Conservation (phyloP, 2,888 invertebrate genomes). For the Drosophila picticornis region DNA sequence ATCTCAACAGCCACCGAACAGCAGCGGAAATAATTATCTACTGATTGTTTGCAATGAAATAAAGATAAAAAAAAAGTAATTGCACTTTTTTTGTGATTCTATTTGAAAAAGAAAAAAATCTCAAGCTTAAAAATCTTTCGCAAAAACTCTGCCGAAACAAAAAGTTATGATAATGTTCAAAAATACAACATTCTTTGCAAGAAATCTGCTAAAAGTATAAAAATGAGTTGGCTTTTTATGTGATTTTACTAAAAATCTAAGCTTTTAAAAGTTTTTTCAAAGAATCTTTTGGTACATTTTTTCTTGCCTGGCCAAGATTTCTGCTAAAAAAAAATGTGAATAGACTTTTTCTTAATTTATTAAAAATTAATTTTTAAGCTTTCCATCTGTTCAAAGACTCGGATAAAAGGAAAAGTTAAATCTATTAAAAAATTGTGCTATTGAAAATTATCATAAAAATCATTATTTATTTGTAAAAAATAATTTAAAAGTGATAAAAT, state of each 20-base stretch:
- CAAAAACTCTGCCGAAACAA: background rate
- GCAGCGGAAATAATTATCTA: background rate
- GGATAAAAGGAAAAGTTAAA: background rate
- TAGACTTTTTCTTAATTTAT: background rate
- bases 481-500: background rate
- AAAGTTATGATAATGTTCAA: background rate
- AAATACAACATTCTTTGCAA: background rate
- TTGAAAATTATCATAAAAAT: rapidly evolving
- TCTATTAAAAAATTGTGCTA: background rate
- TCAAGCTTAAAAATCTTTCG: background rate
- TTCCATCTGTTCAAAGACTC: background rate
- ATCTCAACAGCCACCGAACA: background rate
- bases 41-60: background rate
- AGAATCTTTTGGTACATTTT: background rate
- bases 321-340: background rate
- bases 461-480: background rate
- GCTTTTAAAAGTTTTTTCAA: background rate
- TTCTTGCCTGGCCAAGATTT: background rate
- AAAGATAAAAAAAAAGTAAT: background rate
- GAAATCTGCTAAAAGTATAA: background rate
- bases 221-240: background rate
- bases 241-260: no score
- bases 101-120: background rate
- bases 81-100: background rate
- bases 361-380: background rate